phyloP scores from a whole-genome alignment of 1,140 invertebrate species.

The Centruroides sculpturatus region DNA sequence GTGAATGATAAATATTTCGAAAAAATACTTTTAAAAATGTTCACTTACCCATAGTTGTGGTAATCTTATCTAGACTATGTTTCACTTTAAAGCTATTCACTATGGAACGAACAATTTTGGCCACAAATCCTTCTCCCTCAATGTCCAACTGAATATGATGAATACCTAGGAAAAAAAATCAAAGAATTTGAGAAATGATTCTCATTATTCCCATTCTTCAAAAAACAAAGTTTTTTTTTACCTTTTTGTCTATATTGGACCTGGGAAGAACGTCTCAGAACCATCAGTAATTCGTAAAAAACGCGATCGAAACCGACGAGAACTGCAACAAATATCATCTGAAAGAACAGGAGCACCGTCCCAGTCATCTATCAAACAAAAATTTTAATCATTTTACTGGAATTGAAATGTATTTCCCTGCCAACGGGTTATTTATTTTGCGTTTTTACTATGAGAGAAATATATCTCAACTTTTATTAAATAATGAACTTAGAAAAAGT shows the following conservation, averaged over 20 bases:
- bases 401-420: too few species aligned
- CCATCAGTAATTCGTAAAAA: constrained; percentile 11
- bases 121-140: constrained; percentile 6
- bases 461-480: too few species aligned
- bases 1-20: too few species aligned
- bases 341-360: background rate
- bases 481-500: too few species aligned
- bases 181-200: background rate
- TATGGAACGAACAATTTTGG: constrained; percentile 4
- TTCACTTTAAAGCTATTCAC: constrained; percentile 10
- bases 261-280: constrained; percentile 3
- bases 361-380: background rate
- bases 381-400: too few species aligned
- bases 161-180: background rate
- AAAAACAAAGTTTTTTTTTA: background rate
- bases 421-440: too few species aligned
- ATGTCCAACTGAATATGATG: constrained; percentile 11
- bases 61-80: constrained; percentile 3
- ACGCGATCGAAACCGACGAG: constrained; percentile 7
- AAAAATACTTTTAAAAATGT: too few species aligned
- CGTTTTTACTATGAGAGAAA: too few species aligned
- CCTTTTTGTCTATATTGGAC: constrained; percentile 9
- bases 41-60: background rate
- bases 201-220: too few species aligned
- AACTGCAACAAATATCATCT: background rate